A percentile compares a stretch with the other conserved stretches of the same genome.
phyloP scores from a whole-genome alignment of 2,888 invertebrate species.

The Habrosyne pyritoides region DNA sequence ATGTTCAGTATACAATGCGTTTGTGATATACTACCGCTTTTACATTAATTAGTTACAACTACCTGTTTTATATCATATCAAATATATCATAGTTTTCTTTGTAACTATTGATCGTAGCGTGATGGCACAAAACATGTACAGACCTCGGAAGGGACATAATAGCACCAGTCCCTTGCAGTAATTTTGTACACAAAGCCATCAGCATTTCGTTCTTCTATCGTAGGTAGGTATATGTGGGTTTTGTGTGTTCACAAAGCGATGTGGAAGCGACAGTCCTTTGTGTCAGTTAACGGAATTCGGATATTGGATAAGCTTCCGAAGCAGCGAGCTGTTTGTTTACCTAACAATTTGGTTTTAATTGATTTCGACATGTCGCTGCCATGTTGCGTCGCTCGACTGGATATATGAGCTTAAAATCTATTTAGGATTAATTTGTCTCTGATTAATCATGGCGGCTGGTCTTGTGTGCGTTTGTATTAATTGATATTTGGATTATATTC shows the following conservation, averaged over 20 bases:
- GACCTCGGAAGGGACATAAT: neutral
- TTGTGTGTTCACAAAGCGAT: slow-evolving; percentile 55
- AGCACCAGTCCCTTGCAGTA: neutral
- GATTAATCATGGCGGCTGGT: neutral
- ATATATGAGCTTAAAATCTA: neutral
- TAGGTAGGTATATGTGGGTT: slow-evolving; percentile 31
- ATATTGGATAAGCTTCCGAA: slow-evolving; percentile 72
- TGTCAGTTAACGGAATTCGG: slow-evolving; percentile 71
- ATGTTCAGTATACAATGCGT: slow-evolving; percentile 19
- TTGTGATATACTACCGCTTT: slow-evolving; percentile 1
- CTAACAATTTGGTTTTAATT: slow-evolving; percentile 74
- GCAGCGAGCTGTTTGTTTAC: slow-evolving; percentile 56
- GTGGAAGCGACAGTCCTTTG: slow-evolving; percentile 72
- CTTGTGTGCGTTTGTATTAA: neutral
- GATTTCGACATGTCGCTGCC: slow-evolving; percentile 47
- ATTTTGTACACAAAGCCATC: slow-evolving; percentile 5
- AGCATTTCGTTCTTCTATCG: slow-evolving; percentile 9
- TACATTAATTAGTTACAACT: neutral
- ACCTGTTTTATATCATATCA: neutral
- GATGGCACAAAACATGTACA: neutral
- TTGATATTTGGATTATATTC: neutral
- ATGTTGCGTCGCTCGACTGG: slow-evolving; percentile 10
- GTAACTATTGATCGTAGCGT: neutral
- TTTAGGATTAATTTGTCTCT: neutral
- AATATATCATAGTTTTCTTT: neutral